Evolutionary conservation across 53 echinoderm and acorn worm species (phyloP).

Genomic region (Hippasteria phrygiana): DNA sequence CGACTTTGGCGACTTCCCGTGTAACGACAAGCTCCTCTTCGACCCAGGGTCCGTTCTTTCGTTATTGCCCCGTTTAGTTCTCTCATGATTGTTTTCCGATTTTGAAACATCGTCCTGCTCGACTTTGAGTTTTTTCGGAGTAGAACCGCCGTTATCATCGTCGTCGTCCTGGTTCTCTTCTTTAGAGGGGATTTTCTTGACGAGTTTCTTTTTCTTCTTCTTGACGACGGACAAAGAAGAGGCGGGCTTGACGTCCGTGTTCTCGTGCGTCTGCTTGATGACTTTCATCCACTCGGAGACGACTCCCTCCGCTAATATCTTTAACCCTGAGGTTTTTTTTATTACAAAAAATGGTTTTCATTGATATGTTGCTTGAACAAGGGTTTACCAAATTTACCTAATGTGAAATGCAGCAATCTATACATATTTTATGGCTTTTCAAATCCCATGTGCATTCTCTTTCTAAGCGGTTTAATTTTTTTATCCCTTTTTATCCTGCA

Average conservation of each 20-base stretch:
- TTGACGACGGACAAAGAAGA: background rate
- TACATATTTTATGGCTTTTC: too few species aligned
- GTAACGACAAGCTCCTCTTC: slow-evolving; percentile 2
- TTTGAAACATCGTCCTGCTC: background rate
- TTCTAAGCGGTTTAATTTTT: too few species aligned
- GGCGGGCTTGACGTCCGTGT: slow-evolving; percentile 29
- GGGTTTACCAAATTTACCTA: too few species aligned
- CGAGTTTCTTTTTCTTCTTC: slow-evolving; percentile 43
- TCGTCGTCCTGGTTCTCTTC: background rate
- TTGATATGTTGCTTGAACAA: background rate
- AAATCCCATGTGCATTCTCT: too few species aligned
- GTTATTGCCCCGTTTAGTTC: background rate
- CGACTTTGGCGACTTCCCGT: slow-evolving; percentile 3
- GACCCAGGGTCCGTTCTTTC: background rate
- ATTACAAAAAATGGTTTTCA: too few species aligned
- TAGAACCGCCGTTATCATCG: background rate
- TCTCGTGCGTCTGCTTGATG: slow-evolving; percentile 67
- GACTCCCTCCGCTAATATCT: slow-evolving; percentile 75
- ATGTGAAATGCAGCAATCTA: too few species aligned
- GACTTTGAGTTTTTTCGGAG: background rate
- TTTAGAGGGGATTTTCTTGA: slow-evolving; percentile 1
- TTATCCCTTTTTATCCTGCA: too few species aligned
- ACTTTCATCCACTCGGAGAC: slow-evolving; percentile 89
- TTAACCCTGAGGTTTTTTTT: slow-evolving; percentile 80
- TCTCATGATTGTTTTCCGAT: slow-evolving; percentile 20